Evolutionary conservation across 2,797 vertebrate species (phyloP).

Genomic region (Bovichtus variegatus): DNA sequence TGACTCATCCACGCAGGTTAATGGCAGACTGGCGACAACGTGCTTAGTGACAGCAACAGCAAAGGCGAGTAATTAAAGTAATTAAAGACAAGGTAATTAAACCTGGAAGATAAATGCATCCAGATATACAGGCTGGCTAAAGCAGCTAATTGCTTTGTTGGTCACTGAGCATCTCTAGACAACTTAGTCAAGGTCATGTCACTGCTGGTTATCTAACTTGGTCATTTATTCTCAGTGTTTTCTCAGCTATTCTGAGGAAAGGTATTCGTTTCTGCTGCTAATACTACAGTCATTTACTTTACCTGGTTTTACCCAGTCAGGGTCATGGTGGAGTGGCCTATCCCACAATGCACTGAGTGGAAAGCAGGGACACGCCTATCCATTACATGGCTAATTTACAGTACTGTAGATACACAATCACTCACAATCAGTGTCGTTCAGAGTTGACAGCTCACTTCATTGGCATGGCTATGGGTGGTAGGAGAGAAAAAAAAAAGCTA

Average conservation of each 20-base stretch:
- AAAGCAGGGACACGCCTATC: background rate
- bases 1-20: slow-evolving; percentile 22
- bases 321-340: background rate
- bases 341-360: background rate
- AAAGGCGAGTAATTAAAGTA: slow-evolving; percentile 26
- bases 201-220: background rate
- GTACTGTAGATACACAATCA: background rate
- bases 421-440: background rate
- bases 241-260: background rate
- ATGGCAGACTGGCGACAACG: slow-evolving; percentile 18
- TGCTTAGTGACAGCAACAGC: slow-evolving; percentile 29
- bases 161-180: background rate
- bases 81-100: slow-evolving; percentile 44
- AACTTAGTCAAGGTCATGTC: background rate
- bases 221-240: background rate
- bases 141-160: background rate
- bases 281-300: background rate
- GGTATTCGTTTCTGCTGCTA: background rate
- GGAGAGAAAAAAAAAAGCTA: background rate
- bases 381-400: background rate
- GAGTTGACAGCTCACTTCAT: background rate
- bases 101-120: slow-evolving; percentile 1
- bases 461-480: background rate
- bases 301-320: background rate
- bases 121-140: background rate